A percentile compares a stretch with the other conserved stretches of the same genome.
phyloP scores from a whole-genome alignment of 1,140 invertebrate genomes.

The Diorhabda elongata region DNA sequence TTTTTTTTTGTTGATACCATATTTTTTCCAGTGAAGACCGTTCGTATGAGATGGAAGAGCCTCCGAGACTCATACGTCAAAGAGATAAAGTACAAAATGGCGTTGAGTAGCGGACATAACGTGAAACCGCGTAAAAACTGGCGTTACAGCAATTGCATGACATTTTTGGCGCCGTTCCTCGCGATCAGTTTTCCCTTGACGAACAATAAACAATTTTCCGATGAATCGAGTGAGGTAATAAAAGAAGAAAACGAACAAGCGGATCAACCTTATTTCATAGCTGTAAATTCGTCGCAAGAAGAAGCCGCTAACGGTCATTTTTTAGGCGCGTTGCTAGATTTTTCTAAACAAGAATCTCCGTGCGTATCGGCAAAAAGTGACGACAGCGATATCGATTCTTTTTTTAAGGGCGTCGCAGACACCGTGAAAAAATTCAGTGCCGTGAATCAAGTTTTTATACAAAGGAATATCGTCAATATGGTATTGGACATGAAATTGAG shows the following conservation, averaged over 20 bases:
- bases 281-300: background rate
- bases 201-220: background rate
- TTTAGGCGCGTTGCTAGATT: conserved; percentile 7
- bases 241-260: background rate
- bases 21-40: conserved; percentile 17
- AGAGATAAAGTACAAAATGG: conserved; percentile 9
- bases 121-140: conserved; percentile 10
- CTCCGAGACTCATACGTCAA: conserved; percentile 23
- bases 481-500: conserved; percentile 20
- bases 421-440: conserved; percentile 18
- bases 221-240: conserved; percentile 4
- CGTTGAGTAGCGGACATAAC: background rate
- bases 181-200: background rate
- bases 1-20: background rate
- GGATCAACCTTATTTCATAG: conserved; percentile 4
- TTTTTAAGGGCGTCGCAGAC: conserved; percentile 17
- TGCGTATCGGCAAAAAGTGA: background rate
- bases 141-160: conserved; percentile 16
- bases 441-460: conserved; percentile 17
- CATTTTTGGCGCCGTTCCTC: conserved; percentile 10
- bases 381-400: conserved; percentile 17
- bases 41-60: conserved; percentile 20
- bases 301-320: background rate
- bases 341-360: background rate
- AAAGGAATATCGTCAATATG: conserved; percentile 20